Conservation (phyloP, 2,797 vertebrate genomes). For the Eulemur rubriventer region DNA sequence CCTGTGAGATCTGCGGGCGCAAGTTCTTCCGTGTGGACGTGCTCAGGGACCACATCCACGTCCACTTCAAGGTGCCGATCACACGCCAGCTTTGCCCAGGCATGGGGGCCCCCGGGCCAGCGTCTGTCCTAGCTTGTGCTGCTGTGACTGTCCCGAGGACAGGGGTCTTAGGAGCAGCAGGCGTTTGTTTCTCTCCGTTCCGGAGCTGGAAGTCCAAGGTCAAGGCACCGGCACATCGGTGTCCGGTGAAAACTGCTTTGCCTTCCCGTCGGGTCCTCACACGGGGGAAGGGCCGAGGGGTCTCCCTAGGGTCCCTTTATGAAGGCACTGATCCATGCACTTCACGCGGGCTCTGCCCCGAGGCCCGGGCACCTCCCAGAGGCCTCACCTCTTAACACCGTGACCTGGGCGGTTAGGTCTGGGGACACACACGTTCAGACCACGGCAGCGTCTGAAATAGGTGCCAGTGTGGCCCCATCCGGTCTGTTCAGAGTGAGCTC, state of each 20-base stretch:
- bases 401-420: neutral
- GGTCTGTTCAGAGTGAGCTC: neutral
- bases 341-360: neutral
- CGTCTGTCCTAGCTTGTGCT: neutral
- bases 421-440: neutral
- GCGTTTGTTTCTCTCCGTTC: no score
- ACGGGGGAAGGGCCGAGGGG: neutral
- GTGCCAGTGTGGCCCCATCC: no score
- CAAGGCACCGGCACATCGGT: fast-evolving
- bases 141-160: fast-evolving
- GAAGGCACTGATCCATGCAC: no score
- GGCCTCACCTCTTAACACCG: neutral
- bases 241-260: neutral
- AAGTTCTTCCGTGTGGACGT: conserved; percentile 99
- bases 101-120: neutral
- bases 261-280: neutral
- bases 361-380: neutral
- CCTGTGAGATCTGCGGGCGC: conserved; percentile 98
- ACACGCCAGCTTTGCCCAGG: fast-evolving
- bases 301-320: neutral
- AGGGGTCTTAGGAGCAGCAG: neutral
- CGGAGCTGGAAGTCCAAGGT: neutral
- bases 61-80: conserved; percentile 96
- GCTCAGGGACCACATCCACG: conserved; percentile 97
- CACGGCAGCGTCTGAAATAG: neutral